Conservation (phyloP, 2,888 invertebrate species). For the Julus scandinavius region DNA sequence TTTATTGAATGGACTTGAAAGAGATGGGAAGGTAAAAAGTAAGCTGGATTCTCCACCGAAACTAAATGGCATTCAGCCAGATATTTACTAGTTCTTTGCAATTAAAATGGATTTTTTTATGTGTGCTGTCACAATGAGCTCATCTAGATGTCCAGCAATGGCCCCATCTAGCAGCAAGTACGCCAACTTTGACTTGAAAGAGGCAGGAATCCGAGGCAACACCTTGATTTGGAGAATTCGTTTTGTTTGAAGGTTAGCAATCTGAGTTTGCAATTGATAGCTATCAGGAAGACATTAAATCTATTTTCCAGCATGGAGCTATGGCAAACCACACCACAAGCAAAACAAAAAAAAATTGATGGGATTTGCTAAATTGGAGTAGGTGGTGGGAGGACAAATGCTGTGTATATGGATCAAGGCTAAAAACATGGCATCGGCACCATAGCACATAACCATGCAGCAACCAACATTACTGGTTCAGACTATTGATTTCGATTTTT, state of each 20-base stretch:
- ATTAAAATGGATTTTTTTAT: conserved; percentile 1
- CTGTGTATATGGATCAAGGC: conserved; percentile 28
- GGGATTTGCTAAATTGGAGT: conserved; percentile 43
- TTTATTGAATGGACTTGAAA: conserved; percentile 12
- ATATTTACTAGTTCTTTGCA: background rate
- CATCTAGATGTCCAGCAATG: background rate
- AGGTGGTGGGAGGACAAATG: conserved; percentile 27
- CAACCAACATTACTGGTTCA: background rate
- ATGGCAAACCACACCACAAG: background rate
- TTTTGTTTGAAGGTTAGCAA: conserved; percentile 18
- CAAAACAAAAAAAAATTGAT: background rate
- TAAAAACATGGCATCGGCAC: conserved; percentile 30
- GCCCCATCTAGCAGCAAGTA: conserved; percentile 13
- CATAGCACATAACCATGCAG: background rate
- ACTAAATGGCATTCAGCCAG: conserved; percentile 34
- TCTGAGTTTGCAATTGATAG: conserved; percentile 4
- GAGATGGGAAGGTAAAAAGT: background rate
- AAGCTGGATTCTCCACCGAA: background rate
- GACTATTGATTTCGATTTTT: conserved; percentile 28
- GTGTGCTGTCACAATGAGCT: conserved; percentile 19
- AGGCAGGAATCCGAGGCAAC: conserved; percentile 6
- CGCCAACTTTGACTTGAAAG: background rate
- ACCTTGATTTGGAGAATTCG: conserved; percentile 19
- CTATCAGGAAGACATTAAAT: conserved; percentile 43
- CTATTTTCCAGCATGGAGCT: background rate